Base-by-base conservation (phyloP, 2,797 vertebrate species). In the Euthynnus affinis region DNA sequence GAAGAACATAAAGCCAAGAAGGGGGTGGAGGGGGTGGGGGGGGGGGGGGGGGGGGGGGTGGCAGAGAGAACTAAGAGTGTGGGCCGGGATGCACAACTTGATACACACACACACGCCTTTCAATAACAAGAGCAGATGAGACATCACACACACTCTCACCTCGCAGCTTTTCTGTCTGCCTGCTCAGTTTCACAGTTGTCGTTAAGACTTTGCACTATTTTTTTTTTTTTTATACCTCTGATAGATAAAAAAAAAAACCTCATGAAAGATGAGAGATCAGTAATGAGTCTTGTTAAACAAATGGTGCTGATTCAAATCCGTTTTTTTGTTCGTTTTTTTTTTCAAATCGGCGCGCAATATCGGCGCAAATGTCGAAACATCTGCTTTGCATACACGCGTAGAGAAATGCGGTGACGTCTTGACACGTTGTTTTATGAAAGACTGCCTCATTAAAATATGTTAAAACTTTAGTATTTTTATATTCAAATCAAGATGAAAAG, bases 401-500 rank as follows among this genome's bases (percentile, higher is more conserved):
- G 78, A 82, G 76, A 82, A 88, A 87, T 15, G 27, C 13, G 9
- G 68, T 69, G 87, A 92, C 80, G 86, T 85, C 78, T 69, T 78
- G 87, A 89, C 91, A 89, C 86, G 32, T 84, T 80, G 90, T 91
- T 95, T 90, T 88, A 88, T 86, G 85, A 93, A 93, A 81, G 88
- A 75, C 81, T 14, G 72, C 42, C 92, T 95, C 93, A 91, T 98
- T 98, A 97, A 97, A 97, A 97, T 96, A 96, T 91, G 94, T 96
- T 96, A 95, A 97, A 98, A 98, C 95, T 97, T 96, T 92, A 93
- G 95, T 95, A 97, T 98, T 98, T 98, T 97, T 97, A 97, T 92
- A 98, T 98, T 99, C 96, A 97, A 98, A 98, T 98, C 96, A 95
- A 98, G 97, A 99, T 97, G 97, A 99, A 98, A 98, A 99, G 97